Evolutionary conservation across 2,888 invertebrate species (phyloP).

Genomic region (Lepidochrysops patricia): DNA sequence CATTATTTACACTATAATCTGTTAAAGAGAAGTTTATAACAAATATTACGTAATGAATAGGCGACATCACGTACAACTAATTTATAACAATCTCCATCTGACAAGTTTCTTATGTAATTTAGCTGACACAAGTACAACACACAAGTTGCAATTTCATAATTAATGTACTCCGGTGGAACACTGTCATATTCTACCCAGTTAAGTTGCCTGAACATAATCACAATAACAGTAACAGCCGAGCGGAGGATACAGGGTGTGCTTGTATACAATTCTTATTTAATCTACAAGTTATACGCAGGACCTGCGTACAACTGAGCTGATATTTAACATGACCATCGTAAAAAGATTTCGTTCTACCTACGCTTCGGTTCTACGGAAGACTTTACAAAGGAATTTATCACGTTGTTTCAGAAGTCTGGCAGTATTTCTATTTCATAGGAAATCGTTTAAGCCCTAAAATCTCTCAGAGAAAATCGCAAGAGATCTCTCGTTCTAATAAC

Average conservation of each 20-base stretch:
- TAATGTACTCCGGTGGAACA: constrained; percentile 44
- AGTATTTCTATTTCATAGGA: too few species aligned
- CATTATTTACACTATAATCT: too few species aligned
- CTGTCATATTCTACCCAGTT: constrained; percentile 42
- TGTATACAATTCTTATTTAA: not conserved
- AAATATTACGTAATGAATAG: not conserved
- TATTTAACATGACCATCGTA: too few species aligned
- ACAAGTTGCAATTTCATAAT: constrained; percentile 42
- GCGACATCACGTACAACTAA: not conserved
- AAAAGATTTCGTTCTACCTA: too few species aligned
- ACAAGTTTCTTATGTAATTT: constrained; percentile 23
- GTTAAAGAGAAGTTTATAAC: not conserved
- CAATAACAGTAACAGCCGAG: constrained; percentile 49
- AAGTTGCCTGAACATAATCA: constrained; percentile 47
- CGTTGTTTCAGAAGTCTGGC: too few species aligned
- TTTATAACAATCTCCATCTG: constrained; percentile 1
- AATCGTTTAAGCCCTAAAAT: too few species aligned
- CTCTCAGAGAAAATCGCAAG: too few species aligned
- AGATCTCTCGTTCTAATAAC: too few species aligned
- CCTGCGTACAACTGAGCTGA: too few species aligned
- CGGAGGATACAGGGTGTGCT: constrained; percentile 35
- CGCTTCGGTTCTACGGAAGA: too few species aligned
- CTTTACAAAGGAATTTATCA: too few species aligned
- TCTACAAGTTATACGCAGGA: not conserved
- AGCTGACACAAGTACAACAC: constrained; percentile 22